Evolutionary conservation across 1,140 invertebrate species (phyloP).

Genomic region (Solen grandis): DNA sequence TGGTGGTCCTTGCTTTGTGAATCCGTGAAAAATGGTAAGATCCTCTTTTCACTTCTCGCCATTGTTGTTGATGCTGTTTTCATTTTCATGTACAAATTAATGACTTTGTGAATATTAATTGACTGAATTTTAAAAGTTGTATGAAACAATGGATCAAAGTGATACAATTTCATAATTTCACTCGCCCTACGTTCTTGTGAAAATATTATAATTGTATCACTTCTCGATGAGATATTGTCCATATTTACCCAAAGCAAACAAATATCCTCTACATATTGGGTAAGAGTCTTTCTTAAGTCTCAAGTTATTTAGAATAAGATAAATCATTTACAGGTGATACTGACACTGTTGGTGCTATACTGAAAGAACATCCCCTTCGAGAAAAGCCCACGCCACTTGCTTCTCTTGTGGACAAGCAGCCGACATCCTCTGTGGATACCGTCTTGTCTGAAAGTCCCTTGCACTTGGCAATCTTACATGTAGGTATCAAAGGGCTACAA

Average conservation of each 20-base stretch:
- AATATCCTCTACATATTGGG: too few relatives aligned
- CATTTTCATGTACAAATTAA: neutral
- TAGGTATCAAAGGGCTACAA: neutral
- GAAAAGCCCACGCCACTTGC: neutral
- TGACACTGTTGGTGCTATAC: neutral
- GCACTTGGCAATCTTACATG: conserved; percentile 19
- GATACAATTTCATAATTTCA: neutral
- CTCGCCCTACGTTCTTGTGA: neutral
- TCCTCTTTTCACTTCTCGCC: neutral
- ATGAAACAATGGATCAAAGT: too few relatives aligned
- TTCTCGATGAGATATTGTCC: too few relatives aligned
- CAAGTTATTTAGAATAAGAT: neutral
- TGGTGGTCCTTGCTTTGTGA: conserved; percentile 18
- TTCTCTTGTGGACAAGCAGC: neutral
- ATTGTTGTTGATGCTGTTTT: neutral
- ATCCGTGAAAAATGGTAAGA: conserved; percentile 23
- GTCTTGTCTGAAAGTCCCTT: conserved; percentile 36
- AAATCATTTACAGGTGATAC: conserved; percentile 15
- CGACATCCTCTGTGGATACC: neutral
- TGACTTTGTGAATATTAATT: too few relatives aligned
- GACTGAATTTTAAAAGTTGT: too few relatives aligned
- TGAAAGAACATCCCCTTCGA: neutral
- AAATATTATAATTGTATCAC: neutral
- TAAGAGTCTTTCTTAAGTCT: neutral
- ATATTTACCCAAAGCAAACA: neutral